phyloP scores from a whole-genome alignment of 1,140 invertebrate genomes.

The Acromyrmex charruanus region DNA sequence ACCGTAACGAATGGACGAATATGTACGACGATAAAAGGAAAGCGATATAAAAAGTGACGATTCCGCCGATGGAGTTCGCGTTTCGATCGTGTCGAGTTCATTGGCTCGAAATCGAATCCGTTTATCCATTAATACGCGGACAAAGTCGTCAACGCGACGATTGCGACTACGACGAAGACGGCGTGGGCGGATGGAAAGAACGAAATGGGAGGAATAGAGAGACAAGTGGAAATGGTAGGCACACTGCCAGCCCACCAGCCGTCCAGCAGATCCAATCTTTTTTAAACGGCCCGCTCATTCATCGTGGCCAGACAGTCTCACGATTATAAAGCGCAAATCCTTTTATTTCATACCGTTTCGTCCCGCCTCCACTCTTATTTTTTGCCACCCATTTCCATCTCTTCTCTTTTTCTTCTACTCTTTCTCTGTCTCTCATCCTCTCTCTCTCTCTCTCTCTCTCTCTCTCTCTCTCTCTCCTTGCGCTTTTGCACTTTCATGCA shows the following conservation, averaged over 20 bases:
- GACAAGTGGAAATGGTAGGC: conserved; percentile 64
- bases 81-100: conserved; percentile 62
- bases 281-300: conserved; percentile 78
- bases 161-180: conserved; percentile 40
- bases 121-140: conserved; percentile 73
- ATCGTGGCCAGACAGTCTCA: conserved; percentile 79
- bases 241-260: conserved; percentile 70
- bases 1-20: conserved; percentile 41
- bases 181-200: not conserved
- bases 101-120: conserved; percentile 56
- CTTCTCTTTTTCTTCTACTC: conserved; percentile 8
- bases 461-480: conserved; percentile 33
- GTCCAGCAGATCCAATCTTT: conserved; percentile 76
- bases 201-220: not conserved
- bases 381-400: conserved; percentile 64
- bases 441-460: conserved; percentile 22
- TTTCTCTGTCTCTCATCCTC: conserved; percentile 9
- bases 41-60: conserved; percentile 21
- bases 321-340: conserved; percentile 80
- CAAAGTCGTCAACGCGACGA: conserved; percentile 63
- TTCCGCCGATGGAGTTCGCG: conserved; percentile 60
- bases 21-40: conserved; percentile 39
- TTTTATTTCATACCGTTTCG: conserved; percentile 76
- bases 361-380: conserved; percentile 73
- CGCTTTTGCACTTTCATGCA: conserved; percentile 48